Percentiles rank a stretch among this genome's conserved stretches.
These are phyloP conservation scores for Pelobates cultripes DNA, from an alignment of 2,797 vertebrate genomes.

Conservation along the genomic window DNA sequence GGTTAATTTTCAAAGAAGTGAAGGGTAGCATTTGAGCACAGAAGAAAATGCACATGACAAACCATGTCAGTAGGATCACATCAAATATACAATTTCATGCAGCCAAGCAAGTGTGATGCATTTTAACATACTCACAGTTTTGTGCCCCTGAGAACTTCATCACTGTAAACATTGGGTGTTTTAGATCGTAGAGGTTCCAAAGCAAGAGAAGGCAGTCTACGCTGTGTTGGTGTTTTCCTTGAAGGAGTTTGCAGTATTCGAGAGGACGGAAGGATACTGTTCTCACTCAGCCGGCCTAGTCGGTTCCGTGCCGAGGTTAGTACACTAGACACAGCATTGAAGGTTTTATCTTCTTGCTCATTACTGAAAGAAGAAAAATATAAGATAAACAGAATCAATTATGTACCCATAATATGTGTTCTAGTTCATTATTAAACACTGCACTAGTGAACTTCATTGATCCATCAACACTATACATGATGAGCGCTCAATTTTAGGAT, in stretches of 20 bases:
- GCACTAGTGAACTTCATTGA: too few species aligned
- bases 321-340: conserved; percentile 14
- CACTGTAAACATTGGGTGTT: conserved; percentile 64
- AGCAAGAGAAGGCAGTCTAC: conserved; percentile 72
- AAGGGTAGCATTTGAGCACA: too few species aligned
- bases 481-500: too few species aligned
- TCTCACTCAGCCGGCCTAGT: conserved; percentile 59
- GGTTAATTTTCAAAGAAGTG: too few species aligned
- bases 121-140: conserved; percentile 69
- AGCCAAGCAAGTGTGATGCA: too few species aligned
- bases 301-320: conserved; percentile 54
- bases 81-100: too few species aligned
- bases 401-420: too few species aligned
- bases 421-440: too few species aligned
- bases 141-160: conserved; percentile 72
- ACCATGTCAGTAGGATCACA: too few species aligned
- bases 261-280: conserved; percentile 60
- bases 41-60: too few species aligned
- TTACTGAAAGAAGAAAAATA: conserved; percentile 61
- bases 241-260: conserved; percentile 57
- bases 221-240: conserved; percentile 67
- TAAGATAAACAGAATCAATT: too few species aligned
- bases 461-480: too few species aligned
- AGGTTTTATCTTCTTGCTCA: conserved; percentile 70
- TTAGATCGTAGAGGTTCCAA: conserved; percentile 70